phyloP scores from a whole-genome alignment of 2,797 vertebrate species.

The Hydrophis major region DNA sequence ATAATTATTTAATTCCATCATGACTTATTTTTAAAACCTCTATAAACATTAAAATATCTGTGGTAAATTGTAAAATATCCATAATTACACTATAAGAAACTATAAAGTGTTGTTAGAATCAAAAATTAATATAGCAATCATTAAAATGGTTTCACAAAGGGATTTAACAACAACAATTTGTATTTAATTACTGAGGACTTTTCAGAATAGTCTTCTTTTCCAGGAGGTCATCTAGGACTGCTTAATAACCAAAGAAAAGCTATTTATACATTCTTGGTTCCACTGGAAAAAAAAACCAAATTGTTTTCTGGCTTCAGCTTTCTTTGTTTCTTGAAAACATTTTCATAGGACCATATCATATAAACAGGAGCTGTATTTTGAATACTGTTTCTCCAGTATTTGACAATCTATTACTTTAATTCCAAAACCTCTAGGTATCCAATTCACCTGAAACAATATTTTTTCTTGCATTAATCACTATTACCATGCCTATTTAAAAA shows the following conservation, averaged over 20 bases:
- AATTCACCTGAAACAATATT: not conserved
- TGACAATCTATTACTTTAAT: not conserved
- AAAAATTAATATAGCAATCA: not conserved
- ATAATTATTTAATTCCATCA: not conserved
- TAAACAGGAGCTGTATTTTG: not conserved
- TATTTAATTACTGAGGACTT: not conserved
- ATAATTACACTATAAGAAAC: not conserved
- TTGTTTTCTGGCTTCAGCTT: not conserved
- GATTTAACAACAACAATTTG: not conserved
- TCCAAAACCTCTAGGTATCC: not conserved
- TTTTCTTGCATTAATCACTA: not conserved
- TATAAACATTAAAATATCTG: not conserved
- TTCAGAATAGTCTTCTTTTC: not conserved
- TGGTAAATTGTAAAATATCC: not conserved
- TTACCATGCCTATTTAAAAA: not conserved
- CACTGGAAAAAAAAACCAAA: not conserved
- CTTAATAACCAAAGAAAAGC: not conserved
- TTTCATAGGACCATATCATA: not conserved
- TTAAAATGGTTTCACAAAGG: not conserved
- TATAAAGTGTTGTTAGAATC: no score
- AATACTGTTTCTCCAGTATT: not conserved
- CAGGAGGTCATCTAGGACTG: not conserved
- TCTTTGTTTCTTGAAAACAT: not conserved
- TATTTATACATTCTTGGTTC: not conserved
- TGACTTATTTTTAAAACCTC: not conserved